Evolutionary conservation across 2,797 vertebrate genomes (phyloP), one percentile per base, ranked within the genome.

Genomic region (Acrossocheilus fasciatus): DNA sequence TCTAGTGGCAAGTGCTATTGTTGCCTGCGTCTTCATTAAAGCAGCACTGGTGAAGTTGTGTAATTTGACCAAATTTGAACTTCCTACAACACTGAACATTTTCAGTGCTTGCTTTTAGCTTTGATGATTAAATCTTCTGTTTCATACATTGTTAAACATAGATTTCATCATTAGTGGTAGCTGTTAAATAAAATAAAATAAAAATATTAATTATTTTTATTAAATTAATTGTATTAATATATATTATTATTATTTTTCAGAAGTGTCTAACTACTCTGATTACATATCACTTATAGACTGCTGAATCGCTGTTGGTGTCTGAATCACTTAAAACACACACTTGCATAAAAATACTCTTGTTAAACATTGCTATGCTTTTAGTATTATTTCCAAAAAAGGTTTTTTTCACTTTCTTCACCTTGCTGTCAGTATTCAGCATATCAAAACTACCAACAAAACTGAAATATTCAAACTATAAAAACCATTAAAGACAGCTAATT

Each of bases 91-190:
- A 80, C 39, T 30, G 59, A 36, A 20, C 15, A 52, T 52, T n/a
- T 66, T 39, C 23, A 73, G n/a, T 30, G 68, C 50, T 72, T 72
- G 34, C 50, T 30, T 82, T 72, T 30, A 59, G 68, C 14, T 72
- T 59, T 73, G 43, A 73, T 30, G 9, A 72, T 82, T 4, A 81
- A 82, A 54, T 41, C 11, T 52, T 81, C 30, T 52, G 80, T 41
- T 30, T 39, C 15, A 43, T 17, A 39, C 80, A 82, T 2, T 26
- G 50, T 72, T 82, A 82, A 57, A 82, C 43, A 80, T 6, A 64
- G 4, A 50, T n/a, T 39, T 50, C 26, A 64, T 64, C 11, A 64
- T 30, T 20, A 82, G 36, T 45, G 36, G 17, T 72, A 43, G 11
- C 59, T 62, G 18, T 62, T 45, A 26, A 26, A 26, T 26, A 26